A percentile compares a stretch with the other conserved stretches of the same genome.
These are phyloP conservation scores for Hycleus cichorii DNA, from an alignment of 1,140 invertebrate genomes.

Conservation along the genomic window DNA sequence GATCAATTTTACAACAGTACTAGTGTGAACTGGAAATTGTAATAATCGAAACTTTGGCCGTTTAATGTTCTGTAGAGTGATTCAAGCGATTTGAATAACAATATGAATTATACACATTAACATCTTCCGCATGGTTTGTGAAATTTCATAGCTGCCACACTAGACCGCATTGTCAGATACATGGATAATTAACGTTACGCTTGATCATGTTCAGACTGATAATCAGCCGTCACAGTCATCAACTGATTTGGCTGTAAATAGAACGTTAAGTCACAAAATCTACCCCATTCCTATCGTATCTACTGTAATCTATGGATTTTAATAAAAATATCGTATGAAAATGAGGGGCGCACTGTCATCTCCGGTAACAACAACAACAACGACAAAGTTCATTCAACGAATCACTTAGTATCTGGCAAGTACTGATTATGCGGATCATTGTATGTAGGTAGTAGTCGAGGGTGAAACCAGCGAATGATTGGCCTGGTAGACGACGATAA, in stretches of 20 bases:
- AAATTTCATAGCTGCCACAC: constrained; percentile 11
- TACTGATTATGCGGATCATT: constrained; percentile 21
- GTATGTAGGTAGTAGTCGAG: constrained; percentile 10
- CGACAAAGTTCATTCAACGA: not conserved
- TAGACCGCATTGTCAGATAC: no score
- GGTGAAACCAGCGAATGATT: constrained; percentile 15
- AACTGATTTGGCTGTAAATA: no score
- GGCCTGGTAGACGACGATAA: constrained; percentile 20
- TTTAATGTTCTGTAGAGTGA: not conserved
- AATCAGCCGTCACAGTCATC: no score
- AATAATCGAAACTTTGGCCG: no score
- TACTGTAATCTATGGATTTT: not conserved
- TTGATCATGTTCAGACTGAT: no score
- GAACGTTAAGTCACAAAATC: not conserved
- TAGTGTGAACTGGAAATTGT: no score
- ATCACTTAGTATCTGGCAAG: constrained; percentile 2
- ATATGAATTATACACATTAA: constrained; percentile 14
- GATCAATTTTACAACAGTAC: no score
- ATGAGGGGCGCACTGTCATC: no score
- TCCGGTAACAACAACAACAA: no score
- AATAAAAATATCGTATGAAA: not conserved
- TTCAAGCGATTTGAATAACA: constrained; percentile 12
- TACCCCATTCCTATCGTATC: not conserved
- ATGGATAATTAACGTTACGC: no score
- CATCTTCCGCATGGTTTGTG: constrained; percentile 12